phyloP scores from a whole-genome alignment of 2,797 vertebrate genomes.

The Odontamblyopus rebecca region DNA sequence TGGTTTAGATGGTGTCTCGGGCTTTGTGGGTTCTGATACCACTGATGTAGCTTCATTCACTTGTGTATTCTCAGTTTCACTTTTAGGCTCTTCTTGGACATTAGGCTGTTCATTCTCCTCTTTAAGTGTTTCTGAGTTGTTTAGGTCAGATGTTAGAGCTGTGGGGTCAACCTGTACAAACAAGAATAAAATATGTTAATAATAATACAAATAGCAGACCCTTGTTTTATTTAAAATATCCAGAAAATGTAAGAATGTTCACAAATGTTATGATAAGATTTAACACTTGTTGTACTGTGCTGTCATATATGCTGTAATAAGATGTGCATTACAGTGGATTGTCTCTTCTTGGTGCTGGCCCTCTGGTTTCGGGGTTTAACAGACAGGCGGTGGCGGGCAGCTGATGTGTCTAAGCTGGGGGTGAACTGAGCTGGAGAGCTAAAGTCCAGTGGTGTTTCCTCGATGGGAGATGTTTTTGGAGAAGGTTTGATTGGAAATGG shows the following conservation, averaged over 20 bases:
- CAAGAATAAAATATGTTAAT: neutral
- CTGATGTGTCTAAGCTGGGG: constrained; percentile 88
- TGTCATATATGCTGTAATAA: no score
- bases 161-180: constrained; percentile 69
- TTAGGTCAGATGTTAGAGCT: constrained; percentile 68
- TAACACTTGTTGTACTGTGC: no score
- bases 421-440: constrained; percentile 78
- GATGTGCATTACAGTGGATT: constrained; percentile 68
- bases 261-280: no score
- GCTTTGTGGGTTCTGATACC: constrained; percentile 21
- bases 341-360: constrained; percentile 79
- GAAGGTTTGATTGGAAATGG: constrained; percentile 25
- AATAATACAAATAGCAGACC: no score
- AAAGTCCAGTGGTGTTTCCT: constrained; percentile 76
- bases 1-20: constrained; percentile 25
- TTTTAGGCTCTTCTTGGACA: constrained; percentile 36
- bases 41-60: constrained; percentile 23
- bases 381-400: constrained; percentile 93
- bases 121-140: constrained; percentile 72
- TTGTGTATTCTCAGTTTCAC: constrained; percentile 21
- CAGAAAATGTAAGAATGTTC: no score
- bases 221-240: no score
- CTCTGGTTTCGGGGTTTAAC: constrained; percentile 92
- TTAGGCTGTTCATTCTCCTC: constrained; percentile 59
- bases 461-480: constrained; percentile 31